Conservation (phyloP, 2,888 invertebrate genomes). For the Hypercompe scribonia region DNA sequence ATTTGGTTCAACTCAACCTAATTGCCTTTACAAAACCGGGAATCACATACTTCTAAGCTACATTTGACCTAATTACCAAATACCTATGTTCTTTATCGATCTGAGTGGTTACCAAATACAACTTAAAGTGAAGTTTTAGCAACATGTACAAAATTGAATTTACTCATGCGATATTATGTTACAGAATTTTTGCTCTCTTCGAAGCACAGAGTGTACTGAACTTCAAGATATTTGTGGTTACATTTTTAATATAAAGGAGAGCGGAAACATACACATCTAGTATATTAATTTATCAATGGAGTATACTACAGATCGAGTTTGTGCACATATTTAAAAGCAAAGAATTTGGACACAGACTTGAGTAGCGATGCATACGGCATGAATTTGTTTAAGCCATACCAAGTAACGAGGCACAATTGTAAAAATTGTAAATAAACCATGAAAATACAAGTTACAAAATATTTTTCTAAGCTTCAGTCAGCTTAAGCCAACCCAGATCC, state of each 20-base stretch:
- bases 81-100: constrained; percentile 23
- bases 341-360: too few species aligned
- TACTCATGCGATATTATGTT: background rate
- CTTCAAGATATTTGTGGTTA: background rate
- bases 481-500: background rate
- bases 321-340: too few species aligned
- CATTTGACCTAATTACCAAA: constrained; percentile 43
- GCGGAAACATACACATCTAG: too few species aligned
- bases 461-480: background rate
- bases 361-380: background rate
- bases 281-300: too few species aligned
- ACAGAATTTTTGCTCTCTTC: too few species aligned
- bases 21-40: constrained; percentile 6
- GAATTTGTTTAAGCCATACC: too few species aligned
- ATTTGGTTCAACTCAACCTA: constrained; percentile 1
- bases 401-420: too few species aligned
- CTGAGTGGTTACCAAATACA: background rate
- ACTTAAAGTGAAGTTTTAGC: constrained; percentile 2
- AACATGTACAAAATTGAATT: background rate
- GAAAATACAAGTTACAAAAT: background rate
- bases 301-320: too few species aligned
- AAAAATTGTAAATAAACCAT: background rate
- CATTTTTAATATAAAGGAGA: too few species aligned
- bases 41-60: constrained; percentile 12
- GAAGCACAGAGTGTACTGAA: background rate